Percentiles rank a stretch among this genome's conserved stretches.
These are phyloP conservation scores for Picus viridis DNA, from an alignment of 2,797 vertebrate genomes.

Conservation along the genomic window DNA sequence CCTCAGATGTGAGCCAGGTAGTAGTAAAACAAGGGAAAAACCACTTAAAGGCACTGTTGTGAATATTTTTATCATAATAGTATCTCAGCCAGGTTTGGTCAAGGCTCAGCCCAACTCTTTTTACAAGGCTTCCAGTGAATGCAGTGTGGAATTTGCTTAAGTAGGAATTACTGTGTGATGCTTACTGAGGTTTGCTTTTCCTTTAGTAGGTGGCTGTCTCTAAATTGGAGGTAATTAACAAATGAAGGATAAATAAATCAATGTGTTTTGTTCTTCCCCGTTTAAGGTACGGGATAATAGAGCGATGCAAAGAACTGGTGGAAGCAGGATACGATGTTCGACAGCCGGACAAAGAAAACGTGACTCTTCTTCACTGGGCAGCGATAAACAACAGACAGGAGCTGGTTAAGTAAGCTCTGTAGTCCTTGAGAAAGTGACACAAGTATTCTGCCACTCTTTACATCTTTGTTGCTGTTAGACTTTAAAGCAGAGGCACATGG, in stretches of 20 bases:
- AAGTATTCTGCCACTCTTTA: background rate
- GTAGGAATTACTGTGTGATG: background rate
- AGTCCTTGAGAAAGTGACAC: background rate
- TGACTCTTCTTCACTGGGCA: slow-evolving; percentile 96
- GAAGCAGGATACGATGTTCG: slow-evolving; percentile 94
- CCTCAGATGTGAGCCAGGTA: background rate
- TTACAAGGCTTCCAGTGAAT: background rate
- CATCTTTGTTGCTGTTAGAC: background rate
- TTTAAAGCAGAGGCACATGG: background rate
- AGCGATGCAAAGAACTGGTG: slow-evolving; percentile 93
- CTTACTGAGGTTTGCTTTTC: background rate
- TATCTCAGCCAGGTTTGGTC: background rate
- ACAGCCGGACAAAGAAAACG: slow-evolving; percentile 95
- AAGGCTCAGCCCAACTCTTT: background rate
- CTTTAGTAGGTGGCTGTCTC: background rate
- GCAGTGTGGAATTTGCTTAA: background rate
- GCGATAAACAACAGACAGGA: slow-evolving; percentile 96
- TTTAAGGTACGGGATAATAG: slow-evolving; percentile 90
- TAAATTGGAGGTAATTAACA: background rate
- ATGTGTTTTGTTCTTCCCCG: background rate
- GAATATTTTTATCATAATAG: background rate
- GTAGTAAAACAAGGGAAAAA: background rate
- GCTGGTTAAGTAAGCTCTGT: slow-evolving; percentile 88
- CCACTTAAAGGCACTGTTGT: background rate
- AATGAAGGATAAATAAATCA: rapidly evolving